phyloP scores from a whole-genome alignment of 2,113 vertebrate species.

The Percopsis transmontana region DNA sequence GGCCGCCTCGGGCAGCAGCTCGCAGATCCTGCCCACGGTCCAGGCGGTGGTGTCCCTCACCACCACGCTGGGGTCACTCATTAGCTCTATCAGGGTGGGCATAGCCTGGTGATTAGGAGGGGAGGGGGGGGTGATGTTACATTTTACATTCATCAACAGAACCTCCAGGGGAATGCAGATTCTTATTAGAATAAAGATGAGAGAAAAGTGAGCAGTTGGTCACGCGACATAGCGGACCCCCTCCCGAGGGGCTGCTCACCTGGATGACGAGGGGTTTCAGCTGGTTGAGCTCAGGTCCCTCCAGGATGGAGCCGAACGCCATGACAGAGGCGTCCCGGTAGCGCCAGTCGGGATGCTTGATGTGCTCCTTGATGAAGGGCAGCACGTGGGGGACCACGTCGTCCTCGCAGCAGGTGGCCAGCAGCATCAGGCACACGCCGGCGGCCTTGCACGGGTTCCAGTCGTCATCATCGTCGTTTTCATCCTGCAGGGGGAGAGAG shows the following conservation, averaged over 20 bases:
- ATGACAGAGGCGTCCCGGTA: conserved; percentile 97
- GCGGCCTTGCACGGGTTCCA: conserved; percentile 99
- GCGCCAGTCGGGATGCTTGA: conserved; percentile 93
- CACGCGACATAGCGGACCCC: no score
- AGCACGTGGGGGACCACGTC: conserved; percentile 96
- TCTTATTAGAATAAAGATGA: no score
- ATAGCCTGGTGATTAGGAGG: conserved; percentile 80
- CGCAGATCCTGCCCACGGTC: conserved; percentile 96
- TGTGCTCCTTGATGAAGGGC: conserved; percentile 98
- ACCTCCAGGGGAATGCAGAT: no score
- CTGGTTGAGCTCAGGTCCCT: conserved; percentile 94
- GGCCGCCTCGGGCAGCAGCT: conserved; percentile 94
- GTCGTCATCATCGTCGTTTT: conserved; percentile 96
- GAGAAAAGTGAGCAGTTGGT: no score
- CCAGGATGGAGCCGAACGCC: conserved; percentile 97
- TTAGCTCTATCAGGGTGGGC: conserved; percentile 95
- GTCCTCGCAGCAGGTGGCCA: conserved; percentile 97
- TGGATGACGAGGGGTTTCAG: conserved; percentile 95
- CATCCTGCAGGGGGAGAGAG: conserved; percentile 78
- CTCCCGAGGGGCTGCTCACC: no score
- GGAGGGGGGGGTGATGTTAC: no score
- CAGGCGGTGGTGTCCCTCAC: conserved; percentile 97
- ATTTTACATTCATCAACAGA: no score
- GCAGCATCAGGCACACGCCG: conserved; percentile 95
- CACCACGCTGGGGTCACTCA: conserved; percentile 97